Evolutionary conservation across 1,140 invertebrate genomes (phyloP), one percentile per base, ranked within the genome.

Genomic region (Elysia chlorotica): DNA sequence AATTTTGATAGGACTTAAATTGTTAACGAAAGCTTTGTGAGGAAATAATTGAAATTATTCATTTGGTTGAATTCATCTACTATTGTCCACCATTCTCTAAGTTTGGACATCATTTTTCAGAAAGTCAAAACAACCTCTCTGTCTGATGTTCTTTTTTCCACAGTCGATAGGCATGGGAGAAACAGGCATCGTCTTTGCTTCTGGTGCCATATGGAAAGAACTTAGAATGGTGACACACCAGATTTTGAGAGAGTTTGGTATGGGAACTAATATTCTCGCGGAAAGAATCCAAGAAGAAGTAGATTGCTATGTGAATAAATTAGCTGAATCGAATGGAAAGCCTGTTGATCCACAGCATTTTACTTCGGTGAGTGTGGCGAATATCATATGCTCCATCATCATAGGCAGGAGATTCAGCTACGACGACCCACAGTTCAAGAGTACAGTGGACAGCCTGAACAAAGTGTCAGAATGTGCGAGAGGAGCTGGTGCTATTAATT

Each of bases 361-460:
- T 21, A 53, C 75, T 25, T 61, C 56, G 28, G 59, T 65, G 93
- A 92, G 93, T 2, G 92, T 96, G 65, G 94, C 93, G 81, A 98
- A 97, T 85, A 94, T 97, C 0, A 96, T 98, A 71, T 96, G 95
- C 84, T 93, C 92, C 31, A 91, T 97, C 37, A 91, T 95, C 74
- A 97, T 97, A 94, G 93, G 93, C 23, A 91, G 94, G 0, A 89
- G 94, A 5, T 97, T 96, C 84, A 90, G 91, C 54, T 90, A 92
- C 35, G 61, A 70, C 19, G 80, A 81, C 53, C 65, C 61, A 4
- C 28, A 65, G 2, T 81, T 81, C 69, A 19, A 54, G 3, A 41
- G 61, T 6, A 74, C 56, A 53, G 33, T 81, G 28, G 25, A 71
- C 1, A 65, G 54, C 5, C 35, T 77, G 0, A 65, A 76, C 5